Base-by-base conservation (phyloP, 2,113 vertebrate species). In the Podarcis cretensis region DNA sequence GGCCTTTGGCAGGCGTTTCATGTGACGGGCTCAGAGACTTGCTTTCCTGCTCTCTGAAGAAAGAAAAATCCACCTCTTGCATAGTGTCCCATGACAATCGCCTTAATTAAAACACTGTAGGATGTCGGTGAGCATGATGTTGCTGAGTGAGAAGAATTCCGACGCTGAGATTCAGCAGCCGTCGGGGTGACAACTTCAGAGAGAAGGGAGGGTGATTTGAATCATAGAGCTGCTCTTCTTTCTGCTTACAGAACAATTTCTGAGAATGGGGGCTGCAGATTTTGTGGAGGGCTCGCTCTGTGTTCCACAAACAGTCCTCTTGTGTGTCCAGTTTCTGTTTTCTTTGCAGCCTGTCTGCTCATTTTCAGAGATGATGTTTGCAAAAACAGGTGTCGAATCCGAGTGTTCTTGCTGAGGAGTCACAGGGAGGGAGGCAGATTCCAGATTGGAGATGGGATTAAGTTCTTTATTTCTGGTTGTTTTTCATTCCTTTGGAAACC, bases 371-470 rank as follows among this genome's bases (percentile, higher is more conserved):
- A 71, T 81, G 83, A 92, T 87, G 74, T 37, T 54, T 92, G 92
- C 63, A 74, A 76, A 86, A 91, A 91, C 92, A 92, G 92, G 89
- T 95, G 93, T 88, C n/a, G 89, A 88, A 83, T 90, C 6, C 82
- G 59, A 66, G 73, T 27, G 20, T 32, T 75, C 89, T 92, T 88
- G 91, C 9, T 23, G 71, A 54, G 54, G n/a, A 65, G 9, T 43
- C 54, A 37, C 8, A 48, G 37, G 81, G 40, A 77, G 65, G 59
- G 13, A 25, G 68, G 14, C 84, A 63, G 85, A 92, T 93, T 95
- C 91, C 89, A 23, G 85, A 71, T 86, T 92, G 30, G 79, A 83
- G 59, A 35, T 71, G 43, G 37, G 76, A 91, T 94, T 94, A 94
- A 77, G 48, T 68, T 74, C 75, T 87, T 82, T 81, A 20, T 59